Evolutionary conservation across 2,113 vertebrate genomes (phyloP), one percentile per base, ranked within the genome.

Genomic region (Phrynosoma blainvillii): DNA sequence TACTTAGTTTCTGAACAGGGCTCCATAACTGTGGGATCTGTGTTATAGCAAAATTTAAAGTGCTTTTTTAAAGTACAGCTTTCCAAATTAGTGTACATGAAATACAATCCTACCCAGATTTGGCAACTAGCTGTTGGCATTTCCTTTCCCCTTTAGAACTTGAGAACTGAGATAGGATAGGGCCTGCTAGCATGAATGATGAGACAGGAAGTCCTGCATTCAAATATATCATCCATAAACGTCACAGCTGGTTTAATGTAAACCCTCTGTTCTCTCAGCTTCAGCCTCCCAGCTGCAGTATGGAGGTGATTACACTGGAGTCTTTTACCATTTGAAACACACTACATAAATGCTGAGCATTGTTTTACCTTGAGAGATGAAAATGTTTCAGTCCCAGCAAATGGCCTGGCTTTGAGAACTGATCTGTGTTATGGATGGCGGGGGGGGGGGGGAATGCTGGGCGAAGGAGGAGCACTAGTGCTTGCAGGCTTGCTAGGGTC

Each of bases 251-350:
- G 25, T 18, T 66, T 76, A 76, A 52, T 47, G 27, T 25, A 82
- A 66, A n/a, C 79, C 5, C 59, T 52, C 56, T 68, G 7, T 68
- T 68, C 59, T 88, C n/a, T 83, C 59, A 52, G 40, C n/a, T 52
- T 32, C 59, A 73, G n/a, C 75, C 23, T 86, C 54, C 71, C 47
- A 86, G 86, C 71, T 88, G 40, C 85, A 76, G 66, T 11, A 52
- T 68, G 87, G 73, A 66, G 52, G 25, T 71, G 23, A 74, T 73
- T 68, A 77, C 25, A 23, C 16, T 65, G 84, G 21, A 47, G 32
- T 32, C 9, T 52, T 36, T 36, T 74, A n/a, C 36, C 25, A 30
- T 47, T 83, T 76, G 77, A 82, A 74, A 75, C 0, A 2, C 23
- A 66, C 36, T 68, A 36, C 42, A 75, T 65, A 65, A 65, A n/a